Evolutionary conservation across 2,113 vertebrate species (phyloP).

Genomic region (Sylvicapra grimmia): DNA sequence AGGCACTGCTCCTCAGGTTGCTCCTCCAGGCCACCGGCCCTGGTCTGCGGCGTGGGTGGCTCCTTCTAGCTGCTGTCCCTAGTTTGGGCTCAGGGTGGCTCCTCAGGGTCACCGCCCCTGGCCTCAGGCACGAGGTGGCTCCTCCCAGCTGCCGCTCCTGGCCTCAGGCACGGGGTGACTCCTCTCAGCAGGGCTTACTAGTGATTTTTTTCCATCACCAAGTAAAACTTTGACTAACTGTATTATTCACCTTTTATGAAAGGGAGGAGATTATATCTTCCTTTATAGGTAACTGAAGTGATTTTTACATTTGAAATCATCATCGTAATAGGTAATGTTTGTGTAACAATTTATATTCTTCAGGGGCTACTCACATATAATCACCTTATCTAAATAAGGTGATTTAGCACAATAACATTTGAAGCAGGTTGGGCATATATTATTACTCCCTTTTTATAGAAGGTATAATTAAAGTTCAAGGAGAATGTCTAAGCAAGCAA

Average conservation of each 20-base stretch:
- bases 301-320: conserved; percentile 14
- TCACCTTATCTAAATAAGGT: not conserved
- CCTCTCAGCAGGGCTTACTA: not conserved
- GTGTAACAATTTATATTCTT: conserved; percentile 6
- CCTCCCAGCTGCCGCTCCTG: too few relatives aligned
- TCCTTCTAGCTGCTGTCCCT: too few relatives aligned
- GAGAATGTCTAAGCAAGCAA: not conserved
- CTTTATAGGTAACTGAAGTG: not conserved
- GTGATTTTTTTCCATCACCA: not conserved
- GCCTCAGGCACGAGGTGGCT: too few relatives aligned
- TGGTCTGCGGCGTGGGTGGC: too few relatives aligned
- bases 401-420: conserved; percentile 9
- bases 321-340: conserved; percentile 4
- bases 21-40: too few relatives aligned
- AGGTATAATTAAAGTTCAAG: conserved; percentile 39
- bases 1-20: too few relatives aligned
- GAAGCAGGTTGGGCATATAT: not conserved
- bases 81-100: too few relatives aligned
- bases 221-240: conserved; percentile 20
- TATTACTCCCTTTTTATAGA: conserved; percentile 42
- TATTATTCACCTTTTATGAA: not conserved
- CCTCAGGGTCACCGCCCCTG: too few relatives aligned
- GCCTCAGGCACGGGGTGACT: too few relatives aligned
- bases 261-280: not conserved
- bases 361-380: conserved; percentile 13